Evolutionary conservation across 2,113 vertebrate genomes (phyloP).

Genomic region (Pao palembangensis): DNA sequence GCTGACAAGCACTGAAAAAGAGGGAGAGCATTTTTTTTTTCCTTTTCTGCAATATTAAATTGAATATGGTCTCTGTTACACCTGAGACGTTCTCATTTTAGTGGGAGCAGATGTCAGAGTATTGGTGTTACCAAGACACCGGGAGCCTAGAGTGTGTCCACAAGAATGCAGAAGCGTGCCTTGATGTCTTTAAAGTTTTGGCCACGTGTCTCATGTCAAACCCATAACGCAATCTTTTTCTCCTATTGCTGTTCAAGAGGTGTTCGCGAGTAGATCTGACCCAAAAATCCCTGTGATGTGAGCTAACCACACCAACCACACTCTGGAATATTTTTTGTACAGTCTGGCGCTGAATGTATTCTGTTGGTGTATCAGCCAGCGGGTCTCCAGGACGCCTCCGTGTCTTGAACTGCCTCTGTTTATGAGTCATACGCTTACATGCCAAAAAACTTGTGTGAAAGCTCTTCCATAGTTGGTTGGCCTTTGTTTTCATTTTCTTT

Average conservation of each 20-base stretch:
- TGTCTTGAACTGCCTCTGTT: conserved; percentile 46
- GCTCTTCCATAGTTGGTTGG: conserved; percentile 76
- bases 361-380: conserved; percentile 33
- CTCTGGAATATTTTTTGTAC: conserved; percentile 41
- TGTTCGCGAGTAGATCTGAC: conserved; percentile 30
- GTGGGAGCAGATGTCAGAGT: conserved; percentile 21
- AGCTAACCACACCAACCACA: conserved; percentile 42
- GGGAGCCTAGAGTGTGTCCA: conserved; percentile 15
- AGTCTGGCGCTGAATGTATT: conserved; percentile 40
- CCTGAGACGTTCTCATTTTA: conserved; percentile 41
- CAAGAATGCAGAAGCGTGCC: conserved; percentile 26
- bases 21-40: not conserved
- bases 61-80: conserved; percentile 25
- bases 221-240: conserved; percentile 30
- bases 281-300: conserved; percentile 40
- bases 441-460: conserved; percentile 22
- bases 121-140: conserved; percentile 15
- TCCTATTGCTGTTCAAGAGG: conserved; percentile 38
- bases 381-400: conserved; percentile 43
- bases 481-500: conserved; percentile 61
- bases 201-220: conserved; percentile 20
- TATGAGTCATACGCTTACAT: conserved; percentile 20
- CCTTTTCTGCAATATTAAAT: not conserved
- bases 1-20: not conserved
- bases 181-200: conserved; percentile 19